Evolutionary conservation across 1,140 invertebrate species (phyloP).

Genomic region (Adelges cooleyi): DNA sequence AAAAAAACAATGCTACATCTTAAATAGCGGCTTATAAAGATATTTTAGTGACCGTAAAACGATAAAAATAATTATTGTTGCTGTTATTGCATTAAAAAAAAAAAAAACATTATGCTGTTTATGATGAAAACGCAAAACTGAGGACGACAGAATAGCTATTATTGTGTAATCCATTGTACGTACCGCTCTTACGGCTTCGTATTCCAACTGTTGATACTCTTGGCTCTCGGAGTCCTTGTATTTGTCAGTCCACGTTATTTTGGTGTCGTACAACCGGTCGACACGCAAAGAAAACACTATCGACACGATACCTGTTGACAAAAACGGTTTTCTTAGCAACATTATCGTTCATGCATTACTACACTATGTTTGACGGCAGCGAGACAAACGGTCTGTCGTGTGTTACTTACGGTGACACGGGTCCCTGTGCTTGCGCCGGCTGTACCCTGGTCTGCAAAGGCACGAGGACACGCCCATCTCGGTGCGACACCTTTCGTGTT

Average conservation of each 20-base stretch:
- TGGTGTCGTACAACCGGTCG: conserved; percentile 67
- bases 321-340: too few species aligned
- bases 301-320: conserved; percentile 50
- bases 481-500: conserved; percentile 77
- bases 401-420: conserved; percentile 59
- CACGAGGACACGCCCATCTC: conserved; percentile 84
- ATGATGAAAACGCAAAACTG: not conserved
- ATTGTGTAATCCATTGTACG: conserved; percentile 39
- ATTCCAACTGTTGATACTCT: conserved; percentile 66
- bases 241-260: conserved; percentile 61
- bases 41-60: too few species aligned
- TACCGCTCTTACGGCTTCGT: conserved; percentile 71
- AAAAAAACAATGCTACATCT: not conserved
- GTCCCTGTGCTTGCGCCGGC: conserved; percentile 59
- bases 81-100: too few species aligned
- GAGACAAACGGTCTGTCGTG: too few species aligned
- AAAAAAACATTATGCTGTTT: too few species aligned
- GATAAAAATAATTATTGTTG: too few species aligned
- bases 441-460: conserved; percentile 75
- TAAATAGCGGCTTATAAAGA: not conserved
- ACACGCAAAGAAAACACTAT: conserved; percentile 67
- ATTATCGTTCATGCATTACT: too few species aligned
- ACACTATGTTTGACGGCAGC: too few species aligned
- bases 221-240: conserved; percentile 64
- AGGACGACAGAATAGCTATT: not conserved